Evolutionary conservation across 1,140 invertebrate genomes (phyloP).

Genomic region (Brachionus asplanchnoidis): DNA sequence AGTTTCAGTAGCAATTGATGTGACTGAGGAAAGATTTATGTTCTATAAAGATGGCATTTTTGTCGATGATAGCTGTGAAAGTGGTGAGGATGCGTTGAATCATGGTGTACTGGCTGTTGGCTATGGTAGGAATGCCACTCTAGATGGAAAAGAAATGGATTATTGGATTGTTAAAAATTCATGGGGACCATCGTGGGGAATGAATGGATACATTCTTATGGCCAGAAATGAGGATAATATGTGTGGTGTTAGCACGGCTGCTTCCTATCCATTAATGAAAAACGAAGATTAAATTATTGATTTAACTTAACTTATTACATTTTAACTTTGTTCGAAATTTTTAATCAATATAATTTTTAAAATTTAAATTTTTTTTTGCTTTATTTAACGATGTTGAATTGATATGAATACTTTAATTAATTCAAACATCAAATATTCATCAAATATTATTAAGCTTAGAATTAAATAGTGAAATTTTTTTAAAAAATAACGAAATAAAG

Average conservation of each 20-base stretch:
- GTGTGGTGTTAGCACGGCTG: slow-evolving; percentile 79
- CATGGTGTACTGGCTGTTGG: slow-evolving; percentile 76
- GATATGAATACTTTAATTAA: no score
- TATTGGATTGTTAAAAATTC: slow-evolving; percentile 57
- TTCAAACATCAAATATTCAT: no score
- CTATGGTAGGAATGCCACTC: slow-evolving; percentile 64
- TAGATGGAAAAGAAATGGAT: slow-evolving; percentile 66
- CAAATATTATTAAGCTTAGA: no score
- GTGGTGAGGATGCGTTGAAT: not conserved
- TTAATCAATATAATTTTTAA: not conserved
- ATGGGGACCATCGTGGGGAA: slow-evolving; percentile 78
- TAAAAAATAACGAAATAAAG: no score
- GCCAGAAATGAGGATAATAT: slow-evolving; percentile 76
- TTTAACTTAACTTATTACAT: not conserved
- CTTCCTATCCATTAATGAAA: slow-evolving; percentile 59
- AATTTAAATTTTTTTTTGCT: not conserved
- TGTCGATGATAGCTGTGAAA: slow-evolving; percentile 28
- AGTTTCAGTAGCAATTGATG: slow-evolving; percentile 73
- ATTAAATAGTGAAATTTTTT: no score
- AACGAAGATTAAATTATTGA: not conserved
- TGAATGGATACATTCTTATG: slow-evolving; percentile 82
- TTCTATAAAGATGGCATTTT: slow-evolving; percentile 41
- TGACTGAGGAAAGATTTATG: slow-evolving; percentile 33
- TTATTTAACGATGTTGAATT: no score
- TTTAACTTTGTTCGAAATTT: not conserved